These are phyloP conservation scores for Eubucco bourcierii DNA, from an alignment of 2,113 vertebrate species.

Conservation along the genomic window DNA sequence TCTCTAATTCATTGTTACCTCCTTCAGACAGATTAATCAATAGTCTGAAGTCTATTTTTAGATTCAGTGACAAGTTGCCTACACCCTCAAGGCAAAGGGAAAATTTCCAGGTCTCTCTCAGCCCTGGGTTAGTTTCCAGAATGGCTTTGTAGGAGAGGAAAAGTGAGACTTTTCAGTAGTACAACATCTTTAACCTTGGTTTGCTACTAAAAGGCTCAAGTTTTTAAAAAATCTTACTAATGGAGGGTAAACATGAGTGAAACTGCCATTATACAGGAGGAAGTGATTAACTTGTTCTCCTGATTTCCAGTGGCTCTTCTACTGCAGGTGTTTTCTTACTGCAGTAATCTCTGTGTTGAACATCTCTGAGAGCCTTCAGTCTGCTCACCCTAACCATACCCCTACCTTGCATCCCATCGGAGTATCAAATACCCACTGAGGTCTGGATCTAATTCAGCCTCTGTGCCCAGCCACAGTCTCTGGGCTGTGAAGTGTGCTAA, in stretches of 20 bases:
- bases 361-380: neutral
- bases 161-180: neutral
- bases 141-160: neutral
- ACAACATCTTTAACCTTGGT: neutral
- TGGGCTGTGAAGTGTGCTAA: neutral
- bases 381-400: neutral
- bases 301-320: neutral
- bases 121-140: neutral
- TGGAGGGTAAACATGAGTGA: neutral
- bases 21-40: conserved; percentile 24
- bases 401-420: neutral
- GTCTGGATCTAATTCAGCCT: neutral
- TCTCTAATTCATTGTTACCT: conserved; percentile 8
- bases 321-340: neutral
- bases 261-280: neutral
- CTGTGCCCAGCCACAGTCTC: neutral
- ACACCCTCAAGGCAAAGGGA: neutral
- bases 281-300: neutral
- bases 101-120: neutral
- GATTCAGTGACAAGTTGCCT: neutral
- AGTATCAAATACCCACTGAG: rapidly evolving
- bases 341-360: neutral
- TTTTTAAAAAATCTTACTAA: neutral
- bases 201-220: neutral
- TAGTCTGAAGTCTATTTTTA: conserved; percentile 19